These are phyloP conservation scores for Diabrotica undecimpunctata DNA, from an alignment of 1,140 invertebrate genomes.

Conservation along the genomic window DNA sequence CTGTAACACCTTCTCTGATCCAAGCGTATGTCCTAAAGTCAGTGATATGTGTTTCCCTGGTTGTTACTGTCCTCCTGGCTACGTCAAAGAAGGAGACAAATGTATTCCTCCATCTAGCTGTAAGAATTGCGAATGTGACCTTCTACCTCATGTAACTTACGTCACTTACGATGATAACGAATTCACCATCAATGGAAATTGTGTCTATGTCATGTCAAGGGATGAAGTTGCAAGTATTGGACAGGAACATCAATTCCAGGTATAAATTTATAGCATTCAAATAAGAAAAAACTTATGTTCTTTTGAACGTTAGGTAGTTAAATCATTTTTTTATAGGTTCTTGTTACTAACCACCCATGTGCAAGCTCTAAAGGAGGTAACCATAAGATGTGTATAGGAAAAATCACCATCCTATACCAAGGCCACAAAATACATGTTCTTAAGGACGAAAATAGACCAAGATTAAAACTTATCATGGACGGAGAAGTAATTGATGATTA, in stretches of 20 bases:
- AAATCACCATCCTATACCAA: slow-evolving; percentile 61
- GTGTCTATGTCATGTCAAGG: slow-evolving; percentile 71
- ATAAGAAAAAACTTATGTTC: too few species aligned
- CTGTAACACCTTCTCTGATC: slow-evolving; percentile 61
- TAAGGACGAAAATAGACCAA: slow-evolving; percentile 32
- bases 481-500: slow-evolving; percentile 40
- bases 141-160: slow-evolving; percentile 67
- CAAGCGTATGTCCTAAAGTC: slow-evolving; percentile 57
- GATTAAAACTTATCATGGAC: slow-evolving; percentile 45
- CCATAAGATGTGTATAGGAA: slow-evolving; percentile 56
- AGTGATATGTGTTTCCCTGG: slow-evolving; percentile 71
- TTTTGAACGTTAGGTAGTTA: too few species aligned
- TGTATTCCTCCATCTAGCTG: slow-evolving; percentile 71
- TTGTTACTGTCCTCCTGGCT: slow-evolving; percentile 76
- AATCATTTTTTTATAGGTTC: slow-evolving; percentile 48
- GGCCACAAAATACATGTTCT: slow-evolving; percentile 52
- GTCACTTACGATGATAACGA: slow-evolving; percentile 70
- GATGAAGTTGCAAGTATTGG: slow-evolving; percentile 51
- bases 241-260: slow-evolving; percentile 62
- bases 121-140: slow-evolving; percentile 73
- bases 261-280: slow-evolving; percentile 29
- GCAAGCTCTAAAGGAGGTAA: slow-evolving; percentile 30
- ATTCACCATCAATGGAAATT: slow-evolving; percentile 71
- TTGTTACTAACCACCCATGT: slow-evolving; percentile 62
- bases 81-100: slow-evolving; percentile 62